Conservation (phyloP, 2,797 vertebrate species). For the Neosalanx taihuensis region DNA sequence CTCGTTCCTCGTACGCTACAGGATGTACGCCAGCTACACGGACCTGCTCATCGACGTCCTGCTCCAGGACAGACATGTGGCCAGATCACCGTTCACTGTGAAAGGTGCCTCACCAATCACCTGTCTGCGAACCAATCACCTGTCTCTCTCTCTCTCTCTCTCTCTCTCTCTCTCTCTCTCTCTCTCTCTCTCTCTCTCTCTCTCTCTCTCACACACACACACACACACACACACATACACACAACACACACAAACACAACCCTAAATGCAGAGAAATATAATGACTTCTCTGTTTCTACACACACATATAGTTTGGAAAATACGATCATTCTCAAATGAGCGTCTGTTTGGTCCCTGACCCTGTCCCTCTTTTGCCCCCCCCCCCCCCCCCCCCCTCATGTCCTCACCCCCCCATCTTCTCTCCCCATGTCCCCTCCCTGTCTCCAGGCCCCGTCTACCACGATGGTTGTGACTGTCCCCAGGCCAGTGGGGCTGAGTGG, state of each 20-base stretch:
- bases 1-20: constrained; percentile 92
- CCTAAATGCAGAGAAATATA: too few species aligned
- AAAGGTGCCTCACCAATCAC: constrained; percentile 73
- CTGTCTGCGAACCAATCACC: not conserved
- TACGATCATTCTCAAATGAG: too few species aligned
- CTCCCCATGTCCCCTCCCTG: not conserved
- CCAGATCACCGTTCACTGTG: constrained; percentile 87
- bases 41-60: constrained; percentile 83
- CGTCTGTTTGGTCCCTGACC: not conserved
- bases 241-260: not conserved
- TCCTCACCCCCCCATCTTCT: not conserved
- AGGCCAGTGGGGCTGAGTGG: constrained; percentile 78
- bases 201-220: not conserved
- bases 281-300: not conserved
- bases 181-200: not conserved
- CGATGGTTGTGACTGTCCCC: constrained; percentile 91
- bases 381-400: not conserved
- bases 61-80: constrained; percentile 75
- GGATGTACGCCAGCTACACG: constrained; percentile 93
- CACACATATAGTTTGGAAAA: not conserved
- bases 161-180: not conserved
- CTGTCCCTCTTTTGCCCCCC: too few species aligned
- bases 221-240: not conserved
- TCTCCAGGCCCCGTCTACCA: constrained; percentile 86
- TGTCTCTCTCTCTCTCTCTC: not conserved